Evolutionary conservation across 2,113 vertebrate species (phyloP).

Genomic region (Seriola dumerili): DNA sequence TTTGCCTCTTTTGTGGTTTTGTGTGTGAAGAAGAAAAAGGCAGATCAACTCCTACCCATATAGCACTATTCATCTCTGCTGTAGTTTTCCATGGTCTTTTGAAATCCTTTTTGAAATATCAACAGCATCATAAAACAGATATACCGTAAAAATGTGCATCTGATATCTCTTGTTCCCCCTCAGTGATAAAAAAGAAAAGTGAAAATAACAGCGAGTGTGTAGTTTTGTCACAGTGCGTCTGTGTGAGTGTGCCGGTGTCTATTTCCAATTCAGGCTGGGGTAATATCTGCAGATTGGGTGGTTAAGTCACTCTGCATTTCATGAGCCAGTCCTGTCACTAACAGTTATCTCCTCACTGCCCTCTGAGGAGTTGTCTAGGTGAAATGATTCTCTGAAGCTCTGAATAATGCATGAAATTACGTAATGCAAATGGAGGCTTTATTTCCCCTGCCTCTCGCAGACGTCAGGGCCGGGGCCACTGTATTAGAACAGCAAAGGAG

Average conservation of each 20-base stretch:
- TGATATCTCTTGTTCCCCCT: constrained; percentile 54
- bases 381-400: constrained; percentile 77
- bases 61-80: constrained; percentile 29
- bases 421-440: constrained; percentile 82
- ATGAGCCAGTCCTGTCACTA: constrained; percentile 78
- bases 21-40: constrained; percentile 11
- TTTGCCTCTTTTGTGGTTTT: constrained; percentile 30
- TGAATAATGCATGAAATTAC: constrained; percentile 86
- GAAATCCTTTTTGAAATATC: constrained; percentile 50
- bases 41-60: constrained; percentile 3
- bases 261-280: constrained; percentile 67
- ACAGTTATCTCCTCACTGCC: constrained; percentile 77
- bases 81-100: constrained; percentile 6
- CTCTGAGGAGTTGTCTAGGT: constrained; percentile 76
- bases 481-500: constrained; percentile 59
- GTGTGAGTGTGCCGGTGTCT: constrained; percentile 38
- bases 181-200: constrained; percentile 20
- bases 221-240: constrained; percentile 35
- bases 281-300: constrained; percentile 81
- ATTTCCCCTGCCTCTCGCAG: constrained; percentile 70
- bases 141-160: constrained; percentile 43
- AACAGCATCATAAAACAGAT: constrained; percentile 37
- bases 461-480: constrained; percentile 49
- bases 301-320: constrained; percentile 81
- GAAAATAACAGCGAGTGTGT: constrained; percentile 40